phyloP scores from a whole-genome alignment of 2,888 invertebrate genomes.

The Melanargia galathea region DNA sequence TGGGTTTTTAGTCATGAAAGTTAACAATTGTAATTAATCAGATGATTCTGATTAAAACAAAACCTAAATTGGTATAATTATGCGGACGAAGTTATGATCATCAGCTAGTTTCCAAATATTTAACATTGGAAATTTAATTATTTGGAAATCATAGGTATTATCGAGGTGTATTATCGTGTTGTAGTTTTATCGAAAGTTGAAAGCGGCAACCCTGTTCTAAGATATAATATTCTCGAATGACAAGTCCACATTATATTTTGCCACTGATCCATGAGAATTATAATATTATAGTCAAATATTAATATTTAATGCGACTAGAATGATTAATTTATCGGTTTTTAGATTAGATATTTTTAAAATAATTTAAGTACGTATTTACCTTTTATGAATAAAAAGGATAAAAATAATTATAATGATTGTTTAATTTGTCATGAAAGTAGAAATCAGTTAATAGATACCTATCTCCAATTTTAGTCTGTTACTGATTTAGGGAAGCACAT shows the following conservation, averaged over 20 bases:
- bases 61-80: too few relatives aligned
- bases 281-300: slow-evolving; percentile 14
- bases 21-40: too few relatives aligned
- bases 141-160: too few relatives aligned
- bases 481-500: too few relatives aligned
- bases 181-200: background rate
- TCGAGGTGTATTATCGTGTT: background rate
- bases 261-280: slow-evolving; percentile 29
- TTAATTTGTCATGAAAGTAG: background rate
- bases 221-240: background rate
- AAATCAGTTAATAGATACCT: background rate
- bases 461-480: too few relatives aligned
- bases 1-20: too few relatives aligned
- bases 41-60: too few relatives aligned
- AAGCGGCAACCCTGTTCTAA: slow-evolving; percentile 1
- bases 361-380: background rate
- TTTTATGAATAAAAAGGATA: background rate
- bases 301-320: background rate
- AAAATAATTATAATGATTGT: background rate
- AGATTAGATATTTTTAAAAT: background rate
- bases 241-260: slow-evolving; percentile 8
- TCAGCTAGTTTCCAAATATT: too few relatives aligned
- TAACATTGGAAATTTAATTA: too few relatives aligned
- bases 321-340: background rate
- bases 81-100: too few relatives aligned